Conservation (phyloP, 2,113 vertebrate species). For the Propithecus coquereli region DNA sequence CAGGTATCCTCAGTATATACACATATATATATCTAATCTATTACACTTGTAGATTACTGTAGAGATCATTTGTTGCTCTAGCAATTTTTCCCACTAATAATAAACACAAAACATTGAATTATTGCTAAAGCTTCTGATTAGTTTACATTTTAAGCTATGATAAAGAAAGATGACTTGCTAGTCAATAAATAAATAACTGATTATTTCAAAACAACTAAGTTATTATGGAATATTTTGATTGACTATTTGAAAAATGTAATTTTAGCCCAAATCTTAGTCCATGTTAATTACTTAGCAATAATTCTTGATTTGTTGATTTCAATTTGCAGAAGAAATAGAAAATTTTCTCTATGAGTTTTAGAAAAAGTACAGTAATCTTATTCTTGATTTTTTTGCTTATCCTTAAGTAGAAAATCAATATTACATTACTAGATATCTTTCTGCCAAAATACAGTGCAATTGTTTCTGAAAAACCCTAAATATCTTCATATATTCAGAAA, state of each 20-base stretch:
- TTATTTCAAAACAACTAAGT: background rate
- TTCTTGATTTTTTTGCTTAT: background rate
- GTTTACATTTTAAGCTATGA: background rate
- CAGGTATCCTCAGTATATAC: background rate
- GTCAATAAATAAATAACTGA: background rate
- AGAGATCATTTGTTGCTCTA: background rate
- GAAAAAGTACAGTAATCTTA: background rate
- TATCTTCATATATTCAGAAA: background rate
- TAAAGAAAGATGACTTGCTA: background rate
- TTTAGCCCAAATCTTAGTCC: background rate
- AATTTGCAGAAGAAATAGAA: background rate
- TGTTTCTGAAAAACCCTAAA: conserved; percentile 3
- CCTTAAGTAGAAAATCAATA: background rate
- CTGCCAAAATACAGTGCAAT: background rate
- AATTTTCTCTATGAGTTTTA: background rate
- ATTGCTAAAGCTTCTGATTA: background rate
- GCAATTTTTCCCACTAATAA: background rate
- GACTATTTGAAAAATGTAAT: background rate
- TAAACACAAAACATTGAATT: background rate
- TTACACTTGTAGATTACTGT: background rate
- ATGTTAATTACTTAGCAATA: background rate
- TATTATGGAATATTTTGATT: background rate
- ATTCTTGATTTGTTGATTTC: background rate
- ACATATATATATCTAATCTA: background rate
- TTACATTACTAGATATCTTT: background rate